Base-by-base conservation (phyloP, 2,113 vertebrate genomes). In the Ciconia maguari region DNA sequence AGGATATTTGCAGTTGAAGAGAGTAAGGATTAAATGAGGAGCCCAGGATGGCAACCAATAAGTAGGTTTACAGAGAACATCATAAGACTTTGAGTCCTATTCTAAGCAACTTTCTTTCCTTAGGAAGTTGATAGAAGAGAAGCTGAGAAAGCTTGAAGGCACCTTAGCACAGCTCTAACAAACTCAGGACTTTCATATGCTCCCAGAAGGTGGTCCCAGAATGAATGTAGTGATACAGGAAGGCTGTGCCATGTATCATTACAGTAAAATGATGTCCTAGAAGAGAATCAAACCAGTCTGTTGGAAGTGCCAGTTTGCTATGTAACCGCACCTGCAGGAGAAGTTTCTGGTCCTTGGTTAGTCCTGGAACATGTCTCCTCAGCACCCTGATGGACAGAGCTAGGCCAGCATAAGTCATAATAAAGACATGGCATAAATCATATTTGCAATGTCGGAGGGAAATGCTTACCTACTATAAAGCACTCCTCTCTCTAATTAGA, bases 51-150 rank as follows among this genome's bases (percentile, higher is more conserved):
- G 42, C 55, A 57, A 55, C 11, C 19, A 29, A 0, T 12, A 27
- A 26, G 3, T 58, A 10, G 1, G 2, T 62, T 94, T 66, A 38
- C 9, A 6, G 4, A 19, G 44, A 60, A n/a, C 10, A 25, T 41
- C 2, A 0, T 5, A n/a, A 64, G 38, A 26, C 21, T 65, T 38
- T 5, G 29, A 42, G 12, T 54, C 25, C 3, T 46, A 2, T 13
- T 74, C 38, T 88, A 22, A 77, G 29, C 38, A 77, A 24, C 19
- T 76, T 46, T 34, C 4, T 77, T 70, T 44, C 21, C 13, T 64
- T 71, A 32, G 42, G 48, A 41, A 17, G 4, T 7, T 10, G n/a
- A 20, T 6, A 11, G 71, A 77, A 60, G 27, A 79, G 75, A 32
- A 44, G 3, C 8, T 60, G 64, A 54, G 46, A 49, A 77, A 57